Conservation (phyloP, 1,140 invertebrate genomes). For the Drosophila equinoxialis region DNA sequence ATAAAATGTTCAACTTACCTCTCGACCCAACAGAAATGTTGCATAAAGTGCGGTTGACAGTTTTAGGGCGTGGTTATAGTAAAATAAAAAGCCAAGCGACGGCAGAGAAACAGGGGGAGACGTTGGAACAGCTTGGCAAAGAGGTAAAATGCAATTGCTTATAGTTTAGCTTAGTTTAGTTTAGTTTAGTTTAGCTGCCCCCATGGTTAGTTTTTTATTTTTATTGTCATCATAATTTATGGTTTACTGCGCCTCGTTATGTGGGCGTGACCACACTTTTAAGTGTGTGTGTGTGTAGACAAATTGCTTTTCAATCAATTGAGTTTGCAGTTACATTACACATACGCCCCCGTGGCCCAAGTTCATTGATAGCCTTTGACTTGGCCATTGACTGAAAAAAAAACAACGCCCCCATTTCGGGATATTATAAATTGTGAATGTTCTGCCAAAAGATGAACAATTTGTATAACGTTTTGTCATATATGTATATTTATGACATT, state of each 20-base stretch:
- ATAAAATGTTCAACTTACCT: conserved; percentile 28
- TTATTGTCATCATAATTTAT: conserved; percentile 66
- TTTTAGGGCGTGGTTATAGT: background rate
- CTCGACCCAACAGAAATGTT: background rate
- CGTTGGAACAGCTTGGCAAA: background rate
- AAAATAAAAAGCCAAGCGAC: background rate
- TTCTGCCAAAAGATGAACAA: conserved; percentile 52
- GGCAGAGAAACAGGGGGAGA: background rate
- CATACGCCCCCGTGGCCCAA: conserved; percentile 49
- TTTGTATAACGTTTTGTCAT: conserved; percentile 39
- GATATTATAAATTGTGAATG: conserved; percentile 73
- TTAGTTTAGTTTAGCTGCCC: background rate
- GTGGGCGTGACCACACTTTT: conserved; percentile 46
- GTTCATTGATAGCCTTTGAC: conserved; percentile 58
- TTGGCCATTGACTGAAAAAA: conserved; percentile 66
- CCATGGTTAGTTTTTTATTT: conserved; percentile 40
- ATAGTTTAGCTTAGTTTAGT: background rate
- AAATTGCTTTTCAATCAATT: conserved; percentile 81
- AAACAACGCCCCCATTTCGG: conserved; percentile 59
- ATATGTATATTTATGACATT: conserved; percentile 76
- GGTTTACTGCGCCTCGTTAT: conserved; percentile 49
- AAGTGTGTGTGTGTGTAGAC: conserved; percentile 12
- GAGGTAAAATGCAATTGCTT: conserved; percentile 15
- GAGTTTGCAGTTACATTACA: conserved; percentile 70
- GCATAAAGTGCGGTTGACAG: background rate